Conservation (phyloP, 2,113 vertebrate species). For the Gobio gobio region DNA sequence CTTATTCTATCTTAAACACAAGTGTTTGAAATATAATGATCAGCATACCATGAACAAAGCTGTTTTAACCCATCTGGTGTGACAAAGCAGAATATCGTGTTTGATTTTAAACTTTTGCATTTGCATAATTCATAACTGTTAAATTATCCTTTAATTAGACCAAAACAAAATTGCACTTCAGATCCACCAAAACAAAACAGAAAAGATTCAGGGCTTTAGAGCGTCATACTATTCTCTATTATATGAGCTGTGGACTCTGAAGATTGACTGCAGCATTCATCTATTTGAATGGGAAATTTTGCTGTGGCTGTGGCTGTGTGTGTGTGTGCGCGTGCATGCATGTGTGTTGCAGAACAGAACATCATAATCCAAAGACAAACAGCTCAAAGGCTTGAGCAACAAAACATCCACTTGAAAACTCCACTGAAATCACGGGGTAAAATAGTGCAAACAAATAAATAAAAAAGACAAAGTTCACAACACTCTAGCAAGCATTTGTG, state of each 20-base stretch:
- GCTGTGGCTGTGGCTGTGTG: background rate
- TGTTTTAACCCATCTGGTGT: background rate
- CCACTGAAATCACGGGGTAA: background rate
- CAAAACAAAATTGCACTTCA: background rate
- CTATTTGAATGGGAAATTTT: conserved; percentile 12
- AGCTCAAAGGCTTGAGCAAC: background rate
- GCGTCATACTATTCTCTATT: background rate
- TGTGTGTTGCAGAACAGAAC: background rate
- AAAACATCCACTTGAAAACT: background rate
- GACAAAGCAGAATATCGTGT: background rate
- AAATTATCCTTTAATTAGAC: background rate
- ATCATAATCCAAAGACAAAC: background rate
- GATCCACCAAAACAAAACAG: background rate
- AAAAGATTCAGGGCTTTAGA: background rate
- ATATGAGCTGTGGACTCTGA: background rate
- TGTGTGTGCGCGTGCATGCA: background rate
- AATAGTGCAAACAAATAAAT: background rate
- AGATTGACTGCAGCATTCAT: no score
- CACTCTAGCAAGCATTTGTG: background rate
- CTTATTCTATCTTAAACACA: background rate
- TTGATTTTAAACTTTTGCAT: background rate
- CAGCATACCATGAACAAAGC: background rate
- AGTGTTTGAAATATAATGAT: background rate
- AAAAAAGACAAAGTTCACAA: background rate
- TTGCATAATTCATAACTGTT: background rate